phyloP scores from a whole-genome alignment of 2,113 vertebrate genomes.

The Pteronura brasiliensis region DNA sequence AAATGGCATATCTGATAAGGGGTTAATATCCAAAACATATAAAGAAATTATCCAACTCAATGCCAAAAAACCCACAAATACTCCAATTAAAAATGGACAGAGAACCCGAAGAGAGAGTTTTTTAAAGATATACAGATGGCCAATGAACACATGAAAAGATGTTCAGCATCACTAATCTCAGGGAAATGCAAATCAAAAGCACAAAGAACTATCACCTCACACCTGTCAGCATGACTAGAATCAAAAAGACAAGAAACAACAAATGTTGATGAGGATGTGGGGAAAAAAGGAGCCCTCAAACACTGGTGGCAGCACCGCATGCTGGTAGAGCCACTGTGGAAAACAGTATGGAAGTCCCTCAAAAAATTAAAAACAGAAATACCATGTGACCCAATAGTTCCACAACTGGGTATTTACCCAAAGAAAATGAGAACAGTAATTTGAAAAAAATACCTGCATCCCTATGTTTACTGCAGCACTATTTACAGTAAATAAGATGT shows the following conservation, averaged over 20 bases:
- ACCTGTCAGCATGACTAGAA: neutral
- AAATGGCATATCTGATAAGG: neutral
- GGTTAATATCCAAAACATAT: neutral
- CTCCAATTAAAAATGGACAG: neutral
- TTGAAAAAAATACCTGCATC: neutral
- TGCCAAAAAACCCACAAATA: neutral
- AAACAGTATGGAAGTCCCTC: neutral
- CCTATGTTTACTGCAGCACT: neutral
- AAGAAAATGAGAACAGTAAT: neutral
- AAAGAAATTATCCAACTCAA: neutral
- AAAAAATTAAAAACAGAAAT: neutral
- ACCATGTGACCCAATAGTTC: neutral
- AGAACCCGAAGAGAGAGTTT: neutral
- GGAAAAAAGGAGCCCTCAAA: neutral
- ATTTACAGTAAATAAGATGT: neutral
- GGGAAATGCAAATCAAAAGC: neutral
- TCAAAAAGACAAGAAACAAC: neutral
- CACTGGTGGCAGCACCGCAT: neutral
- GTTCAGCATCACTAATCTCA: neutral
- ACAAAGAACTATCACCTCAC: neutral
- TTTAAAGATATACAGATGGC: neutral
- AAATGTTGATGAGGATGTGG: neutral
- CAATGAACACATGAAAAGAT: neutral
- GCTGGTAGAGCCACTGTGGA: neutral
- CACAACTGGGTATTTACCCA: neutral